Percentiles rank a stretch among this genome's conserved stretches.
phyloP scores from a whole-genome alignment of 30 jellyfish, hydroid and myxozoan genomes.

The Nemopilema nomurai region DNA sequence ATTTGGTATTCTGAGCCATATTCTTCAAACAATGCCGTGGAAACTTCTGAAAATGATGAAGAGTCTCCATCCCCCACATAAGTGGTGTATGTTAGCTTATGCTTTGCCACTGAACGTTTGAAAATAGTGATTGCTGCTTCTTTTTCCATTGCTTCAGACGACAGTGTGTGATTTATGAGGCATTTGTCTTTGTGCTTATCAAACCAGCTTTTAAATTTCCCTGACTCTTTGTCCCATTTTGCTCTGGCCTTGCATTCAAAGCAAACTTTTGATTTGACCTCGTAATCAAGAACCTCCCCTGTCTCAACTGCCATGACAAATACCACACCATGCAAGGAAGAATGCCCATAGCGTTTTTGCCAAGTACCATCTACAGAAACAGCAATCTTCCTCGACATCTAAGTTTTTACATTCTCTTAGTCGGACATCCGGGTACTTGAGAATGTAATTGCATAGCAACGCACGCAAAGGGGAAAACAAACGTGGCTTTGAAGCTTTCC shows the following conservation, averaged over 20 bases:
- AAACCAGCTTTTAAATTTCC: slow-evolving; percentile 10
- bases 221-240: slow-evolving; percentile 1
- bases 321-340: slow-evolving; percentile 44
- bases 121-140: slow-evolving; percentile 35
- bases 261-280: slow-evolving; percentile 14
- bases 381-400: slow-evolving; percentile 33
- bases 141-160: slow-evolving; percentile 47
- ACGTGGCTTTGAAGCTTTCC: too few species aligned
- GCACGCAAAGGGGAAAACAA: too few species aligned
- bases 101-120: slow-evolving; percentile 35
- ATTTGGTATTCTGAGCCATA: slow-evolving; percentile 32
- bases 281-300: slow-evolving; percentile 36
- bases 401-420: slow-evolving; percentile 4
- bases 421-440: too few species aligned
- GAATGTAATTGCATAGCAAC: too few species aligned
- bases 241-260: slow-evolving; percentile 26
- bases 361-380: slow-evolving; percentile 54
- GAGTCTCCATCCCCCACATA: slow-evolving; percentile 56
- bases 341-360: slow-evolving; percentile 51
- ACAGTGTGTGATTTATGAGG: slow-evolving; percentile 35
- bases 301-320: slow-evolving; percentile 43
- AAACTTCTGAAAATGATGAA: slow-evolving; percentile 25
- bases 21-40: slow-evolving; percentile 10
- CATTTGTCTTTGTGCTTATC: slow-evolving; percentile 7
- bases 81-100: slow-evolving; percentile 14